Evolutionary conservation across 2,113 vertebrate species (phyloP), one percentile per base, ranked within the genome.

Genomic region (Bufo gargarizans): DNA sequence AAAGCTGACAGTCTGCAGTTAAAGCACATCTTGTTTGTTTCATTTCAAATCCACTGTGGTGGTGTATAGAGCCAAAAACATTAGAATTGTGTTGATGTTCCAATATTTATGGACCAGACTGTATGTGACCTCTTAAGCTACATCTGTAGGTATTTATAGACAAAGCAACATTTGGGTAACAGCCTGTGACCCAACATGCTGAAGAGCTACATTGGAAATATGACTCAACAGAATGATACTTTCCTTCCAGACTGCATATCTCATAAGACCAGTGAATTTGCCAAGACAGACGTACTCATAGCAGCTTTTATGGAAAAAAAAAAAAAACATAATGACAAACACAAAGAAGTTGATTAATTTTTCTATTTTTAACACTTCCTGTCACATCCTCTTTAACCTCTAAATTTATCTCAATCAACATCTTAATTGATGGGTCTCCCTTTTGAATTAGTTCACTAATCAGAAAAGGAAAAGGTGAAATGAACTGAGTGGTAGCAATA

Each of bases 321-420:
- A 33, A 33, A 50, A 9, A 50, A 50, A 17, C 72, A 50, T 49
- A 5, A 76, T 49, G 72, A 50, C 14, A 76, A 76, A 76, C 50
- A 76, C 16, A 49, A 76, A 76, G 16, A 11, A 76, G 17, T 76
- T 8, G 6, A 76, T 50, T 76, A 50, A 50, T 76, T 50, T 10
- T 76, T 8, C 14, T 19, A 76, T 76, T 76, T 76, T 76, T 76
- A 76, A 76, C 20, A 50, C 45, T 47, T 20, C 2, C 72, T 20
- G 17, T 76, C 17, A 50, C 5, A 47, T 19, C 47, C 72, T 76
- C 17, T 20, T 76, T 76, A 49, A 76, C 45, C 72, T 76, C 16
- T 76, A 76, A 49, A 76, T 76, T 76, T 50, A 76, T 76, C 47
- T 76, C 72, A 76, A 76, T 76, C 72, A 50, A 20, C 72, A 76